A percentile compares a stretch with the other conserved stretches of the same genome.
These are phyloP conservation scores for Himantopus leucocephalus DNA, from an alignment of 2,113 vertebrate genomes.

Conservation along the genomic window DNA sequence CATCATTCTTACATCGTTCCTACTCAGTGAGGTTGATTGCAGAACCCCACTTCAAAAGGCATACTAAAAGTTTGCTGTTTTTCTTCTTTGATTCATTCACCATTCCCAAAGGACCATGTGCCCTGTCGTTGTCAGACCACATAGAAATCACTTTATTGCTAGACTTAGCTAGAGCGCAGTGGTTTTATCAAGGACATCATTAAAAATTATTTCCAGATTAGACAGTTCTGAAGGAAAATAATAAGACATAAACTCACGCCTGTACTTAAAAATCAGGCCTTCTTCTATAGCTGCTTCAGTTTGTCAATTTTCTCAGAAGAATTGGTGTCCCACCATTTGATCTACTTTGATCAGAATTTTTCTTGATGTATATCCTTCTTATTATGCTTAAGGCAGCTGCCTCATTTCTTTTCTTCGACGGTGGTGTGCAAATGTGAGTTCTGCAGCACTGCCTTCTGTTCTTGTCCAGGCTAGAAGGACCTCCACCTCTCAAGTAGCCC, in stretches of 20 bases:
- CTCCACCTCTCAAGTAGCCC: neutral
- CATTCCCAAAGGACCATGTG: neutral
- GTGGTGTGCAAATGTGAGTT: neutral
- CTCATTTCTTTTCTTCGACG: neutral
- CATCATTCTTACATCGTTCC: neutral
- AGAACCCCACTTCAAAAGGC: neutral
- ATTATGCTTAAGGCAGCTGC: accelerated
- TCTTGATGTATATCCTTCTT: neutral
- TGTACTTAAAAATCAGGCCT: neutral
- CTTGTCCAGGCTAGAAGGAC: neutral
- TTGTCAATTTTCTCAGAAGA: neutral
- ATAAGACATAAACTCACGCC: neutral
- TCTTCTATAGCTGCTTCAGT: neutral
- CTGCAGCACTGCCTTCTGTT: neutral
- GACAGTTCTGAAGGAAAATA: neutral
- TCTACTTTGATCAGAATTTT: neutral
- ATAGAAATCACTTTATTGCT: neutral
- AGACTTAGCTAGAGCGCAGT: too few species aligned
- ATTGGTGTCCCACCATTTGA: neutral
- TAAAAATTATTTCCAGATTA: neutral
- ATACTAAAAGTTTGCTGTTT: neutral
- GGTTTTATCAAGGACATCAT: neutral
- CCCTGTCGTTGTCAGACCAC: neutral
- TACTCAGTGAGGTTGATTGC: neutral
- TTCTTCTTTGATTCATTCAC: neutral